A percentile compares a stretch with the other conserved stretches of the same genome.
phyloP scores from a whole-genome alignment of 2,797 vertebrate genomes.

The Paratrypauchen microcephalus region DNA sequence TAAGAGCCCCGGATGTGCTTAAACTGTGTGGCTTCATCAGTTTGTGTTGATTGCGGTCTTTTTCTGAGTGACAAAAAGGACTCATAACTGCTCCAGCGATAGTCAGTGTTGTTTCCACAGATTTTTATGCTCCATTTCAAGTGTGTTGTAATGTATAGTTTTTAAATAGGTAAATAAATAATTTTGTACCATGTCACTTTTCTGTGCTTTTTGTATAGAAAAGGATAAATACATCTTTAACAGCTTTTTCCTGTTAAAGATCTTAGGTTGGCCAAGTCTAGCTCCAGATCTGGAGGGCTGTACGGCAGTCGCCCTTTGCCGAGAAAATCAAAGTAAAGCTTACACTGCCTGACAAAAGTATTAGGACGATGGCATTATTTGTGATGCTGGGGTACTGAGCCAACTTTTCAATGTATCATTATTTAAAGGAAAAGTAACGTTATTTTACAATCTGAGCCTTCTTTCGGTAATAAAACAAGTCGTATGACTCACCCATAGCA shows the following conservation, averaged over 20 bases:
- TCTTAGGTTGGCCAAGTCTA: too few relatives aligned
- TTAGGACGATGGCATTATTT: too few relatives aligned
- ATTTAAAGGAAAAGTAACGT: too few relatives aligned
- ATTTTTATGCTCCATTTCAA: not conserved
- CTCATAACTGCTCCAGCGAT: conserved; percentile 8
- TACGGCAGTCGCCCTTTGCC: too few relatives aligned
- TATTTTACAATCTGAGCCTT: too few relatives aligned
- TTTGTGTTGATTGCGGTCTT: conserved; percentile 15
- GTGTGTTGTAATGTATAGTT: conserved; percentile 36
- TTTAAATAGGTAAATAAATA: conserved; percentile 60
- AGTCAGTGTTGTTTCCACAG: conserved; percentile 3
- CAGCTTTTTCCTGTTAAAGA: not conserved
- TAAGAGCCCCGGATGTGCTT: conserved; percentile 36
- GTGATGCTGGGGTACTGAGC: too few relatives aligned
- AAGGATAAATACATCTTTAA: not conserved
- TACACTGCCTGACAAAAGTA: too few relatives aligned
- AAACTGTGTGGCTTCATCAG: conserved; percentile 28
- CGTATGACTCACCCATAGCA: too few relatives aligned
- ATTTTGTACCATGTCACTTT: conserved; percentile 49
- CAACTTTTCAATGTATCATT: too few relatives aligned
- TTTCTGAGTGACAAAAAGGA: not conserved
- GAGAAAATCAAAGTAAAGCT: too few relatives aligned
- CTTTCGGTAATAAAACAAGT: too few relatives aligned
- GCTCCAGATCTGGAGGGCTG: too few relatives aligned
- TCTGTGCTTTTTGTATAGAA: not conserved